Conservation (phyloP, 2,113 vertebrate species). For the Xenotilapia flavipinnis region DNA sequence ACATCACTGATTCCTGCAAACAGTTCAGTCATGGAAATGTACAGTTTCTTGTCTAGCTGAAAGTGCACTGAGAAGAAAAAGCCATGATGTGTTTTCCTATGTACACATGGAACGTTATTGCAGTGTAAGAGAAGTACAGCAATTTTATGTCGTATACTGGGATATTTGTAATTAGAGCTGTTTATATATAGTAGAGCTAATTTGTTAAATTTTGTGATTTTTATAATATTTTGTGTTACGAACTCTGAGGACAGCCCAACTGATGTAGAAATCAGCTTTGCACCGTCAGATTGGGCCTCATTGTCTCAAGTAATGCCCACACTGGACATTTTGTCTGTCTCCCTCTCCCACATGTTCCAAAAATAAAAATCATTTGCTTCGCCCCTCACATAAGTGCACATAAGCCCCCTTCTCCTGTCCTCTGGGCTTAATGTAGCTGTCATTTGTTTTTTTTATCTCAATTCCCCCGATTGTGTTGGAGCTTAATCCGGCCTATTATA, state of each 20-base stretch:
- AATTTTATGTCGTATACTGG: background rate
- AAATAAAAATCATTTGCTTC: conserved; percentile 44
- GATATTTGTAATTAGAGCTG: background rate
- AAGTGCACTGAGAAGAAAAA: background rate
- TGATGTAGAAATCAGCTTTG: background rate
- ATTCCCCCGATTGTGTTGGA: background rate
- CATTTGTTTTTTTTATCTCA: conserved; percentile 15
- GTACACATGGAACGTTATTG: background rate
- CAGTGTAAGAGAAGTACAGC: background rate
- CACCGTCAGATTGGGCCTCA: background rate
- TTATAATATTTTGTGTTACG: background rate
- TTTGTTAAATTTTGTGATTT: background rate
- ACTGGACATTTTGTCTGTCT: conserved; percentile 8
- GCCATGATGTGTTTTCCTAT: background rate
- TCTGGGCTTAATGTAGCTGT: conserved; percentile 14
- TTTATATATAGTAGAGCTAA: background rate
- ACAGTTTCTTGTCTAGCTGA: background rate
- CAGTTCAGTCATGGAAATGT: background rate
- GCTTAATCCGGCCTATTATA: conserved; percentile 29
- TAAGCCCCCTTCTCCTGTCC: background rate
- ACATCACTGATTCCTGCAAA: background rate
- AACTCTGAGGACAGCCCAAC: background rate
- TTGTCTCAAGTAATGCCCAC: background rate
- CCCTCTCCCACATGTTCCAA: background rate
- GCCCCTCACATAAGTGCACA: background rate